Conservation (phyloP, 2,888 invertebrate species). For the Lampropteryx suffumata region DNA sequence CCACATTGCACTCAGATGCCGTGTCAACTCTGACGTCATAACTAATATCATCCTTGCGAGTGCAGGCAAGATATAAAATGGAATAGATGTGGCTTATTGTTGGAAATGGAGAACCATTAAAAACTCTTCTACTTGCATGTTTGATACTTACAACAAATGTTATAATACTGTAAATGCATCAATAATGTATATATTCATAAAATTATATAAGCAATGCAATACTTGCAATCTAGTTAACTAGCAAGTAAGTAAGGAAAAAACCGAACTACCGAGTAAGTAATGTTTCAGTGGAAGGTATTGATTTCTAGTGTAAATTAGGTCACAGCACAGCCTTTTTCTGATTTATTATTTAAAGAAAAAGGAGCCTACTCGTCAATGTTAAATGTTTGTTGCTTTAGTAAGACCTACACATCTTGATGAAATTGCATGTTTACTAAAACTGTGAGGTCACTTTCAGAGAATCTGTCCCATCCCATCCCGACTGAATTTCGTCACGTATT, state of each 20-base stretch:
- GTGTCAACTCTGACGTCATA: conserved; percentile 25
- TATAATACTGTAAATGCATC: no score
- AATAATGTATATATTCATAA: no score
- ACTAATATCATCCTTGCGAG: conserved; percentile 15
- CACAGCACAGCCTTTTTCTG: conserved; percentile 44
- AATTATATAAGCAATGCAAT: no score
- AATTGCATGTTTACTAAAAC: conserved; percentile 23
- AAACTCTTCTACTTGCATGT: no score
- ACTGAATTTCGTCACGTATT: no score
- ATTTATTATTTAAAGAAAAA: conserved; percentile 47
- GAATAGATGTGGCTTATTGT: neutral
- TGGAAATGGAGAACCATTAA: neutral
- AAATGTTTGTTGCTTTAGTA: conserved; percentile 30
- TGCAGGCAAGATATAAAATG: conserved; percentile 3
- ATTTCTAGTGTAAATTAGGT: conserved; percentile 44
- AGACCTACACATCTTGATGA: conserved; percentile 30
- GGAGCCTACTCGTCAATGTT: conserved; percentile 31
- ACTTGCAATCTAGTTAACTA: no score
- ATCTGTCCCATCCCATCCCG: neutral
- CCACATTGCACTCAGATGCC: conserved; percentile 31
- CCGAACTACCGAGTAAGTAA: conserved; percentile 26
- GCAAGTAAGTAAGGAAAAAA: neutral
- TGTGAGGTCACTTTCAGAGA: conserved; percentile 3
- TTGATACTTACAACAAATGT: no score
- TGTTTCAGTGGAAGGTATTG: conserved; percentile 36